Percentiles rank a stretch among this genome's conserved stretches.
phyloP scores from a whole-genome alignment of 2,797 vertebrate genomes.

The Schizopygopsis malacanthus region DNA sequence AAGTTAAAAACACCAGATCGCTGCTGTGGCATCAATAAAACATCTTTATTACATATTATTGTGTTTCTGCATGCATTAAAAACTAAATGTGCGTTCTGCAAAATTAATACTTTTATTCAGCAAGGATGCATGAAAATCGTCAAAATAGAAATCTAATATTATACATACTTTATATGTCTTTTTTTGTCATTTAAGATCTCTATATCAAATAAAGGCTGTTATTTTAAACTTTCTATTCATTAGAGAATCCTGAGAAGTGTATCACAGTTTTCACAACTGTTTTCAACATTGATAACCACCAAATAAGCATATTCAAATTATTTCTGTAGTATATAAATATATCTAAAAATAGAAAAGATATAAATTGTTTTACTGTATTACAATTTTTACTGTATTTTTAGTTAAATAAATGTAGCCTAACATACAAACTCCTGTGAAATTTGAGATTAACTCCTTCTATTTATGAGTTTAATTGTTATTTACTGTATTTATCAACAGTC shows the following conservation, averaged over 20 bases:
- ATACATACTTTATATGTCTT: no score
- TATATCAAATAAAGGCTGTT: neutral
- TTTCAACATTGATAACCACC: neutral
- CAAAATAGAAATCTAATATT: neutral
- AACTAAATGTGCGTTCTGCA: neutral
- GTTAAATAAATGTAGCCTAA: neutral
- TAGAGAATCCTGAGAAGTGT: neutral
- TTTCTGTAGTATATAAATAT: neutral
- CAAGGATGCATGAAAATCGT: no score
- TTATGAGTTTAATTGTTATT: neutral
- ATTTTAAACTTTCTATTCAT: neutral
- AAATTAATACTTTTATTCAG: neutral
- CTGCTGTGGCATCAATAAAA: neutral
- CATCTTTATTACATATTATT: neutral
- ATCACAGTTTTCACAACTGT: neutral
- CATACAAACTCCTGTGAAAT: neutral
- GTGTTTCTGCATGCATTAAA: neutral
- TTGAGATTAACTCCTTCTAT: neutral
- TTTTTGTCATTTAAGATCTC: neutral
- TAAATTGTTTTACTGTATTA: neutral
- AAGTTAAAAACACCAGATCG: neutral
- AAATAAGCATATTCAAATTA: neutral
- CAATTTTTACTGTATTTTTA: neutral
- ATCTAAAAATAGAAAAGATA: neutral
- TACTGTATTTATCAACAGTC: neutral